Conservation (phyloP, 1,140 invertebrate species). For the Anthonomus grandis region DNA sequence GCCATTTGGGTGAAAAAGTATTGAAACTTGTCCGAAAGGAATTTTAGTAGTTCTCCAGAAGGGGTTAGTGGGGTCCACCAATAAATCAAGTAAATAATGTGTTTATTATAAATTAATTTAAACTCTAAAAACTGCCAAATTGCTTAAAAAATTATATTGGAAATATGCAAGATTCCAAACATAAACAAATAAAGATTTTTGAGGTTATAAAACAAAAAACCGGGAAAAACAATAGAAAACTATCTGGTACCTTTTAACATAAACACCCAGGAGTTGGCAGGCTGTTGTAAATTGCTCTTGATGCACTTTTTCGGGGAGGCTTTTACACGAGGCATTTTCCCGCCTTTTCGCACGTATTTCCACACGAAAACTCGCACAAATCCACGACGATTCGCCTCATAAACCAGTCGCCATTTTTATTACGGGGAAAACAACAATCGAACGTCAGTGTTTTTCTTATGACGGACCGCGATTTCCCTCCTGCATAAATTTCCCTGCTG, state of each 20-base stretch:
- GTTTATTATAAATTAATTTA: background rate
- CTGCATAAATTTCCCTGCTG: too few species aligned
- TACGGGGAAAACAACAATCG: too few species aligned
- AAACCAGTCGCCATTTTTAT: too few species aligned
- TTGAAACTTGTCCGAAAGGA: too few species aligned
- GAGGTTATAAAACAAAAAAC: background rate
- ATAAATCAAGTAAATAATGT: background rate
- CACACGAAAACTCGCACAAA: too few species aligned
- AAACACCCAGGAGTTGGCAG: constrained; percentile 62
- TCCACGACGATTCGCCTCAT: too few species aligned
- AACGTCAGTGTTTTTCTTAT: too few species aligned
- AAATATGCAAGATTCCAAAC: background rate
- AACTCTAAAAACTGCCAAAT: background rate
- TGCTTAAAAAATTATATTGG: background rate
- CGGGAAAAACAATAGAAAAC: constrained; percentile 9
- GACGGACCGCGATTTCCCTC: too few species aligned
- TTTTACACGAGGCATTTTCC: constrained; percentile 55
- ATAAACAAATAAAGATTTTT: background rate
- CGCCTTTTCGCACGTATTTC: background rate
- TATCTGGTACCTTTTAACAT: constrained; percentile 58
- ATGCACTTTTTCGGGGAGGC: constrained; percentile 57
- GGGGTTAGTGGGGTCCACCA: background rate
- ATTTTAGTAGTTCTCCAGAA: too few species aligned
- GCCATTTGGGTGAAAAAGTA: too few species aligned
- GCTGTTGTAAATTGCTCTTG: constrained; percentile 49